Evolutionary conservation across 2,797 vertebrate genomes (phyloP).

Genomic region (Cheirogaleus major): DNA sequence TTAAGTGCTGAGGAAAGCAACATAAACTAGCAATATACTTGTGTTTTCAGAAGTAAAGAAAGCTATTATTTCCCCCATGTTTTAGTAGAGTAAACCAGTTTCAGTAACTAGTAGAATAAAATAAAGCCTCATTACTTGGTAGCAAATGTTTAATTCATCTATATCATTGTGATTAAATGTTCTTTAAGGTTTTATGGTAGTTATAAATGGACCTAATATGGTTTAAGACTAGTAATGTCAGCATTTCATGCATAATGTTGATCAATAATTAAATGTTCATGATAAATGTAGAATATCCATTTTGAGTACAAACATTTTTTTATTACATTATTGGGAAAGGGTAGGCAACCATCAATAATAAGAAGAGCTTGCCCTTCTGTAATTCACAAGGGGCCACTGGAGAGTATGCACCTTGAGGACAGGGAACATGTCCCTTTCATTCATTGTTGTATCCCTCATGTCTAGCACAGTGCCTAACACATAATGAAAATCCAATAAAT

Average conservation of each 20-base stretch:
- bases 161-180: conserved; percentile 28
- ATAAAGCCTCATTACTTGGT: conserved; percentile 25
- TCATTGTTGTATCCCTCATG: background rate
- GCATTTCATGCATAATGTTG: conserved; percentile 48
- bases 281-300: conserved; percentile 26
- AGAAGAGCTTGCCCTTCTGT: background rate
- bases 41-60: conserved; percentile 51
- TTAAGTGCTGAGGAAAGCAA: conserved; percentile 15
- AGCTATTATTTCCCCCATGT: background rate
- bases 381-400: background rate
- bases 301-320: conserved; percentile 34
- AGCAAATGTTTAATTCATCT: conserved; percentile 51
- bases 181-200: conserved; percentile 45
- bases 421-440: background rate
- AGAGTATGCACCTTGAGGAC: background rate
- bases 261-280: conserved; percentile 52
- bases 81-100: conserved; percentile 10
- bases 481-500: background rate
- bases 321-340: background rate
- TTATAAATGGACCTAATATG: conserved; percentile 35
- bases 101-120: conserved; percentile 25
- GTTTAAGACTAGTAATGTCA: conserved; percentile 35
- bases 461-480: background rate
- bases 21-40: background rate
- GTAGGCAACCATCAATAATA: background rate